These are phyloP conservation scores for Oncorhynchus masou DNA, from an alignment of 2,113 vertebrate genomes.

Conservation along the genomic window DNA sequence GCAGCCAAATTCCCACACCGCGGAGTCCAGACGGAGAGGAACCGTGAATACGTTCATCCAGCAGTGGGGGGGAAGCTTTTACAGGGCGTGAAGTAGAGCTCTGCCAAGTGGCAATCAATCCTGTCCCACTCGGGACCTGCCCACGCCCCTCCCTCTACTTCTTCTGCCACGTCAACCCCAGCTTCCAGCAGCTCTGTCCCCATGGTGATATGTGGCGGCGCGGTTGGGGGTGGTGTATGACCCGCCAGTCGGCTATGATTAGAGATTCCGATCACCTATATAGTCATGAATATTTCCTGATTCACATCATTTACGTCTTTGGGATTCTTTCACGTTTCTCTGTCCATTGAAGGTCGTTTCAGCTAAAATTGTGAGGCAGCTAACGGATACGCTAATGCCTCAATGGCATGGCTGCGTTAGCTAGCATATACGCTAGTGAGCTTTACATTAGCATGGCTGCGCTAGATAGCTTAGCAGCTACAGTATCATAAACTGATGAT, in stretches of 20 bases:
- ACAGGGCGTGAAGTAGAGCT: conserved; percentile 42
- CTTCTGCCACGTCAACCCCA: conserved; percentile 21
- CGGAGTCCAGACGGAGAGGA: conserved; percentile 47
- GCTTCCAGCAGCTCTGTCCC: neutral
- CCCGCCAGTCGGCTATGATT: neutral
- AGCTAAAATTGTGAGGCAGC: conserved; percentile 21
- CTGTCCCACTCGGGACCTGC: conserved; percentile 35
- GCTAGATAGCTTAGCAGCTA: neutral
- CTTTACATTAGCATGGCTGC: conserved; percentile 8
- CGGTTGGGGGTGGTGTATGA: neutral
- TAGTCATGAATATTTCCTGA: conserved; percentile 3
- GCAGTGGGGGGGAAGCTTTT: conserved; percentile 22
- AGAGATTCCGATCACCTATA: conserved; percentile 27
- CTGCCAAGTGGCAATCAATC: conserved; percentile 48
- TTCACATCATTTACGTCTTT: conserved; percentile 28
- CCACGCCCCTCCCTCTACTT: neutral
- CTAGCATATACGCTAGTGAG: neutral
- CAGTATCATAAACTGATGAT: neutral
- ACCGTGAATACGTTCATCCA: conserved; percentile 42
- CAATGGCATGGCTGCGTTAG: conserved; percentile 3
- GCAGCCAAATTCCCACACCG: conserved; percentile 44
- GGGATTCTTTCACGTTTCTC: conserved; percentile 17
- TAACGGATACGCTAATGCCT: conserved; percentile 34
- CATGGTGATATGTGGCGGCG: neutral
- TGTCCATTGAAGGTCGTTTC: conserved; percentile 33